Evolutionary conservation across 2,797 vertebrate species (phyloP).

Genomic region (Amazona ochrocephala): DNA sequence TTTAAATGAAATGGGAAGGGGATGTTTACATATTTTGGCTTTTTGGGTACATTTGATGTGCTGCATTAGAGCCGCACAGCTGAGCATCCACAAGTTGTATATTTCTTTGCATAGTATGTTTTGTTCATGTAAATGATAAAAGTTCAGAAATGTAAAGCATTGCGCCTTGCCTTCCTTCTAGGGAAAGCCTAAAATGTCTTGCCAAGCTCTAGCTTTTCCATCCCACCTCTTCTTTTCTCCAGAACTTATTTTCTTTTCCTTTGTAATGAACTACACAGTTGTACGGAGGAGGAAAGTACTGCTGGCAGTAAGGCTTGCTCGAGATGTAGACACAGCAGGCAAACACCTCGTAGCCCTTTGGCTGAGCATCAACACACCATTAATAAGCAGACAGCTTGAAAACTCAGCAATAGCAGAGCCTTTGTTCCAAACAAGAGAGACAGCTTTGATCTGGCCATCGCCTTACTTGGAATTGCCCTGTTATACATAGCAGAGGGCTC

Average conservation of each 20-base stretch:
- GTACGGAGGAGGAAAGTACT: constrained; percentile 23
- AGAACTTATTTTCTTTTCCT: background rate
- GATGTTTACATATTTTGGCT: background rate
- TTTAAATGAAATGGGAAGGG: background rate
- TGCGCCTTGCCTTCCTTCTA: background rate
- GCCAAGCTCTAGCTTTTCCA: constrained; percentile 8
- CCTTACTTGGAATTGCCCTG: fast-evolving
- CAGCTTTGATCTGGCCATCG: background rate
- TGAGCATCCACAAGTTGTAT: background rate
- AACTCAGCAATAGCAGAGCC: background rate
- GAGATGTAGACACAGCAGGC: background rate
- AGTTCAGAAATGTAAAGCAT: constrained; percentile 1
- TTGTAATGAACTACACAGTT: background rate
- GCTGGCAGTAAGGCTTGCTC: background rate
- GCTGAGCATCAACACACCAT: background rate
- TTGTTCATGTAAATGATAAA: background rate
- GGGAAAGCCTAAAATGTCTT: constrained; percentile 20
- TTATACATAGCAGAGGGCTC: background rate
- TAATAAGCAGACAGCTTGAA: constrained; percentile 35
- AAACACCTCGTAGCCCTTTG: constrained; percentile 19
- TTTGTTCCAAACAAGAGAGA: background rate
- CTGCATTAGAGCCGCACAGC: background rate
- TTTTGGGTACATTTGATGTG: background rate
- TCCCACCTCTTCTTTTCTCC: constrained; percentile 5
- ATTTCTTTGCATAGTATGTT: background rate